Percentiles rank a stretch among this genome's conserved stretches.
phyloP scores from a whole-genome alignment of 2,797 vertebrate genomes.

The Typhlichthys subterraneus region DNA sequence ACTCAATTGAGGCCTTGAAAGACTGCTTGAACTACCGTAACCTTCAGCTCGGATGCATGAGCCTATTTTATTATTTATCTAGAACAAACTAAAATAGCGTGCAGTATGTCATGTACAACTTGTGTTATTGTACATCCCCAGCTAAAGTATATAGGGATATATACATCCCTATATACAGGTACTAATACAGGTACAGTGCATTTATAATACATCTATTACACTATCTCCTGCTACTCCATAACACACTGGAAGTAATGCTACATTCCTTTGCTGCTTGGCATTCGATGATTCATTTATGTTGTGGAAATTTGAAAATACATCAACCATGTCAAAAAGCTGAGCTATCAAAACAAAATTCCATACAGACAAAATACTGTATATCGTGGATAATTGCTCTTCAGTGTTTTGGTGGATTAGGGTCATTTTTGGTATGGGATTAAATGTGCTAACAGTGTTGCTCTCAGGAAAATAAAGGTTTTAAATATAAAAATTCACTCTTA shows the following conservation, averaged over 20 bases:
- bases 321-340: background rate
- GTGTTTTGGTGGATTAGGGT: too few species aligned
- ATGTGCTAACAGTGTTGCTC: too few species aligned
- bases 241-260: constrained; percentile 12
- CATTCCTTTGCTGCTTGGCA: constrained; percentile 12
- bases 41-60: constrained; percentile 23
- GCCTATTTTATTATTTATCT: constrained; percentile 9
- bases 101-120: background rate
- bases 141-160: constrained; percentile 4
- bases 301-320: background rate
- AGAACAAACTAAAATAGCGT: background rate
- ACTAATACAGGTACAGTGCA: constrained; percentile 17
- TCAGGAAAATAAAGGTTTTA: too few species aligned
- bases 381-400: too few species aligned
- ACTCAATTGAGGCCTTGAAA: constrained; percentile 25
- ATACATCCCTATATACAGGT: too few species aligned
- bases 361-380: background rate
- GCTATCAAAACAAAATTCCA: background rate
- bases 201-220: constrained; percentile 29
- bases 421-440: too few species aligned
- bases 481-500: too few species aligned
- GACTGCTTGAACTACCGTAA: constrained; percentile 22
- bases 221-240: background rate
- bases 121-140: too few species aligned
- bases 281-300: constrained; percentile 33